Percentiles rank a stretch among this genome's conserved stretches.
Evolutionary conservation across 2,888 invertebrate genomes (phyloP).

Genomic region (Podabrus alpinus): DNA sequence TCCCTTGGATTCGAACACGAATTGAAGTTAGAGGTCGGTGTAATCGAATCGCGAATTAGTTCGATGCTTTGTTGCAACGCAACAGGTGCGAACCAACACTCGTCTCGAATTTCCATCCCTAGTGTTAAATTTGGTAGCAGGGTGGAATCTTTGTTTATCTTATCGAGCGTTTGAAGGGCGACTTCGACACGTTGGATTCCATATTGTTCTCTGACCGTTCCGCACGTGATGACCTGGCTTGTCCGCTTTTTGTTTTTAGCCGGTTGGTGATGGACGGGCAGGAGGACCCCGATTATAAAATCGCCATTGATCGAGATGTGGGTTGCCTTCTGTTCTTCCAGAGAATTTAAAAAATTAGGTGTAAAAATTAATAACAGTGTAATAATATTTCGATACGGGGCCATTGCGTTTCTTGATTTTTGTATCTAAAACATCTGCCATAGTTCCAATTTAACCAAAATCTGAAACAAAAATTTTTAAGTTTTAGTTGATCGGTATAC

Average conservation of each 20-base stretch:
- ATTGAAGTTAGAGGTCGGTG: slow-evolving; percentile 48
- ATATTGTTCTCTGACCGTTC: slow-evolving; percentile 71
- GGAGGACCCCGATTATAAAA: slow-evolving; percentile 62
- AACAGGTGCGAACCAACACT: slow-evolving; percentile 81
- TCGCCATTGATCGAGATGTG: slow-evolving; percentile 61
- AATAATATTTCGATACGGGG: not conserved
- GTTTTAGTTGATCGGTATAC: not conserved
- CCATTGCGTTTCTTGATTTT: not conserved
- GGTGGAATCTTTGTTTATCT: slow-evolving; percentile 63
- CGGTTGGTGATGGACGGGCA: slow-evolving; percentile 60
- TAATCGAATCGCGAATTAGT: slow-evolving; percentile 71
- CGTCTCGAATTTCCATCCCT: slow-evolving; percentile 77
- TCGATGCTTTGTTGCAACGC: slow-evolving; percentile 79
- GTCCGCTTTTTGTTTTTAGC: slow-evolving; percentile 42
- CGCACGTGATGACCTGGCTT: slow-evolving; percentile 58
- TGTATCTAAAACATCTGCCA: not conserved
- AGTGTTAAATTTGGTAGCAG: slow-evolving; percentile 61
- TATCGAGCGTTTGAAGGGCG: slow-evolving; percentile 64
- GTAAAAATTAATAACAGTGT: slow-evolving; percentile 6
- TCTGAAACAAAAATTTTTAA: not conserved
- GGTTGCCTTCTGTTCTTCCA: slow-evolving; percentile 41
- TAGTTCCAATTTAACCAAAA: not conserved
- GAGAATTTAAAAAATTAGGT: slow-evolving; percentile 5
- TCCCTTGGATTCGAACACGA: slow-evolving; percentile 17
- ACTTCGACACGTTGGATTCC: slow-evolving; percentile 75